phyloP scores from a whole-genome alignment of 92 coral and sea anemone species.

The Heteractis magnifica region DNA sequence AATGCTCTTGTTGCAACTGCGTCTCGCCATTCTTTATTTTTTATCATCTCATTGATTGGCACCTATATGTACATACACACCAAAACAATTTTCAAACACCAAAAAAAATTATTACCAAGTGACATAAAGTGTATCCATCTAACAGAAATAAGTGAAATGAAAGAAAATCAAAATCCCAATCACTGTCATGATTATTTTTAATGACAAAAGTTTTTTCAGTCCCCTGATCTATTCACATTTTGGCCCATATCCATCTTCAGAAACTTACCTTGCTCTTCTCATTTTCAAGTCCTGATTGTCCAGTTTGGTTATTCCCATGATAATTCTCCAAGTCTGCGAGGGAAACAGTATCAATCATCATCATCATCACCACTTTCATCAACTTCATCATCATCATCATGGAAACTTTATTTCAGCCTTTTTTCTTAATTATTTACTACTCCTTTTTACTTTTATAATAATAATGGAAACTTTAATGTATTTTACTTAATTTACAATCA shows the following conservation, averaged over 20 bases:
- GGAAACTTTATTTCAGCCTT: background rate
- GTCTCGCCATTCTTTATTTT: constrained; percentile 86
- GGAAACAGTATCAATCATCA: background rate
- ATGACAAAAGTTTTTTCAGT: no score
- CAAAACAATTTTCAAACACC: background rate
- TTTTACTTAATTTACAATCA: no score
- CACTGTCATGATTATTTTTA: no score
- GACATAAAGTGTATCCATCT: no score
- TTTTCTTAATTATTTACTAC: no score
- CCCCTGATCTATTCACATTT: no score
- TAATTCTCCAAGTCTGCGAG: background rate
- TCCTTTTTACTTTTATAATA: no score
- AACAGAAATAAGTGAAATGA: no score
- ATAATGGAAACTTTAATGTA: no score
- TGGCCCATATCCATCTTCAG: background rate
- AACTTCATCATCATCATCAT: no score
- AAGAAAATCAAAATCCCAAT: background rate
- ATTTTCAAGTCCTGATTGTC: background rate
- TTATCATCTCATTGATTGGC: constrained; percentile 40
- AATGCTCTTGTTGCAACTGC: constrained; percentile 91
- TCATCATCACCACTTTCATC: no score
- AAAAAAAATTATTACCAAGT: background rate
- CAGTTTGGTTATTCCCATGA: background rate
- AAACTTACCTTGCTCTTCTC: background rate
- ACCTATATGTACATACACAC: background rate